A percentile compares a stretch with the other conserved stretches of the same genome.
Conservation (phyloP, 1,140 invertebrate genomes). For the Sycophila sp. region DNA sequence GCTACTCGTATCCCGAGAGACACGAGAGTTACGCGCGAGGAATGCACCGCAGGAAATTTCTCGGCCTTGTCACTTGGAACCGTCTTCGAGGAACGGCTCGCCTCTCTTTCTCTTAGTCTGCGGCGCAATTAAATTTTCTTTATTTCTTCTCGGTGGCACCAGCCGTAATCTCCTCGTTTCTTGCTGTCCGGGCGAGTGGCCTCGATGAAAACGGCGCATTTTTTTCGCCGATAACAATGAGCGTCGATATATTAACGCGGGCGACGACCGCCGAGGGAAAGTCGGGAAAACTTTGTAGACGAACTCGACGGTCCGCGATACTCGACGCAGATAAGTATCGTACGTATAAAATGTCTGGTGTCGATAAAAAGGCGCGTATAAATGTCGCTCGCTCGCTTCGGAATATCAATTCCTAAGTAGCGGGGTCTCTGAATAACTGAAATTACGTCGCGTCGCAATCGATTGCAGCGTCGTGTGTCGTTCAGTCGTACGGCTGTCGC, state of each 20-base stretch:
- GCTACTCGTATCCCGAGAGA: neutral
- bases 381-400: no score
- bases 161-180: neutral
- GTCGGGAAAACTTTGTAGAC: constrained; percentile 6
- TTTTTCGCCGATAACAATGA: neutral
- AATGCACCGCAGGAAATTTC: constrained; percentile 38
- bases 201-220: neutral
- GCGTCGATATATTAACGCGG: neutral
- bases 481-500: no score
- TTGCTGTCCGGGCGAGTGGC: neutral
- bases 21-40: constrained; percentile 6
- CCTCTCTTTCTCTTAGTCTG: constrained; percentile 6
- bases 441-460: no score
- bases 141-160: no score
- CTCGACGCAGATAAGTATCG: no score
- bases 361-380: no score
- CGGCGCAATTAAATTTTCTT: constrained; percentile 42
- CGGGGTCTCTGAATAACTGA: no score
- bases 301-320: no score
- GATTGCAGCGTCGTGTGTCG: no score
- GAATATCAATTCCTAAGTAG: no score
- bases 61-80: constrained; percentile 32
- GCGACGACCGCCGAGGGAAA: neutral
- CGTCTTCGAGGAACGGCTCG: constrained; percentile 39
- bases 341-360: no score